Evolutionary conservation across 2,113 vertebrate species (phyloP), one percentile per base, ranked within the genome.

Genomic region (Coregonus clupeaformis): DNA sequence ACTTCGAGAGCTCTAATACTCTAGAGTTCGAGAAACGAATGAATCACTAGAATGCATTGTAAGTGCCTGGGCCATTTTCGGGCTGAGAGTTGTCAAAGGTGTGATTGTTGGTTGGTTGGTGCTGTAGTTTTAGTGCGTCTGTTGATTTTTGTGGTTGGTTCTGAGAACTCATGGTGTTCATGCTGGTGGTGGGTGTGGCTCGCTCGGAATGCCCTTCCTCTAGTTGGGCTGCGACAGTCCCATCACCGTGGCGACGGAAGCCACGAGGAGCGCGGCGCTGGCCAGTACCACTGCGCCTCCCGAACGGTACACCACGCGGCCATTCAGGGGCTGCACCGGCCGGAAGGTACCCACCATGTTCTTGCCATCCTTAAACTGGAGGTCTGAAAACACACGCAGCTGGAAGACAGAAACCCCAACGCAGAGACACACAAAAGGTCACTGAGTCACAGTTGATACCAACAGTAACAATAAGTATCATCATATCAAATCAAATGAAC

Each of bases 281-380:
- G 76, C 79, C n/a, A 87, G 20, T 30, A 86, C 32, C 18, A 60
- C 65, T 0, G 57, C 13, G 2, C 87, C 59, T 36, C 88, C 81
- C 0, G 93, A 94, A 11, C 81, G 83, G 76, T 68, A 92, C 74
- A 94, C 93, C 57, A 16, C 25, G 1, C 92, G 85, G 0, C 80
- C 82, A 1, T 91, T 89, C 4, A 89, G 85, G 14, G 91, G 89
- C 89, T 93, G 92, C 22, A 93, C 86, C 0, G 92, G 92, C 74
- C 93, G 82, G 87, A 91, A 94, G 6, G 80, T 94, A 0, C 64
- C 84, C 49, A 83, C 75, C 92, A 94, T 91, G 0, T 22, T 5
- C 9, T 80, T 85, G 1, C 84, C 87, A 4, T 88, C 78, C 0
- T 60, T 13, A 72, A 92, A 94, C 78, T 87, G 81, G 42, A 94